Evolutionary conservation across 2,888 invertebrate genomes (phyloP), one percentile per base, ranked within the genome.

Genomic region (Stegana nigrithorax): DNA sequence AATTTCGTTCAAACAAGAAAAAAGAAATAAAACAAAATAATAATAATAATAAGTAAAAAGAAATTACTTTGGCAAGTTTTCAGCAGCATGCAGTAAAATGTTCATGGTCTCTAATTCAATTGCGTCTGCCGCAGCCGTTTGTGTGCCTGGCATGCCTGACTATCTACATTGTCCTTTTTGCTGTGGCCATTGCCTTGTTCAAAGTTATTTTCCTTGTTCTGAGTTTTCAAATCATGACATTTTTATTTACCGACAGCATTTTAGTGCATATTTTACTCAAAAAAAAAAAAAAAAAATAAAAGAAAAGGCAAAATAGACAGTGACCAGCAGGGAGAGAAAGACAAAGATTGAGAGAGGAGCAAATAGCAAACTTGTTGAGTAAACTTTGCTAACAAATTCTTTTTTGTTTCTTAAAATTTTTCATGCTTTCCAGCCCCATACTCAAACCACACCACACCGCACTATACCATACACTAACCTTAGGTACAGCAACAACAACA

Each of bases 81-180:
- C 32, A 21, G 53, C 6, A 65, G 66, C 68, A 68, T 65, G 67
- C 32, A 21, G 53, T 6, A 65, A 67, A 67, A 68, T 65, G 67
- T 76, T 78, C 68, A 76, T 75, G 70, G 67, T 56, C 65, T 71
- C 68, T 67, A 72, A 75, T 73, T 72, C 70, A 67, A 71, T 73
- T 60, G 65, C 50, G 60, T 27, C n/a, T n/a, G n/a, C n/a, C n/a
- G n/a, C n/a, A n/a, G n/a, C n/a, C 12, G 12, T 6, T 17, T 8
- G 14, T n/a, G 14, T 39, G 8, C 6, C 8, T 12, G 19, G 45
- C 23, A 12, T 23, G 12, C 23, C 12, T 45, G 4, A n/a, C 12
- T 45, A 4, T n/a, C 14, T 14, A 14, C 17, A 7, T 42, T 42
- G 42, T 42, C 14, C 14, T 42, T 42, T 5, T 5, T 42, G 17